Evolutionary conservation across 2,888 invertebrate species (phyloP).

Genomic region (Brachyptera putata): DNA sequence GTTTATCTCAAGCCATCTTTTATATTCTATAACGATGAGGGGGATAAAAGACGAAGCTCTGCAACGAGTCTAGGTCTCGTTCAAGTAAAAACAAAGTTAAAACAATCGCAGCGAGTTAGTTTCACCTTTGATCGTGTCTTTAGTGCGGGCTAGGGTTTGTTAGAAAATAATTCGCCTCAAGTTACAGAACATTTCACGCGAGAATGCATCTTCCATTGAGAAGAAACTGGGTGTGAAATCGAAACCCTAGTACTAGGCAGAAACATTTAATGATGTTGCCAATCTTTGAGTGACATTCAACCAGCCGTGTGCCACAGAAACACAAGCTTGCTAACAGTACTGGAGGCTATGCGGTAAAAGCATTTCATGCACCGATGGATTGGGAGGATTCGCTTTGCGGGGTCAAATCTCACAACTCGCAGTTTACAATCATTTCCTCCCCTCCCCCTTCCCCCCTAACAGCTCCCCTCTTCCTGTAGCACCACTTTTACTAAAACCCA

Average conservation of each 20-base stretch:
- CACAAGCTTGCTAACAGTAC: slow-evolving; percentile 7
- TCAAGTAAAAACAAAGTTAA: too few relatives aligned
- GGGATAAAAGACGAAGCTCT: neutral
- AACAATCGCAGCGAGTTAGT: slow-evolving; percentile 24
- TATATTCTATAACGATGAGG: too few relatives aligned
- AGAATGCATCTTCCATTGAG: slow-evolving; percentile 23
- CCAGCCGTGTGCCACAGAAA: slow-evolving; percentile 19
- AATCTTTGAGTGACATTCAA: slow-evolving; percentile 32
- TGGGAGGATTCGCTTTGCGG: neutral
- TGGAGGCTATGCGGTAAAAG: slow-evolving; percentile 4
- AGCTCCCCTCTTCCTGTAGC: too few relatives aligned
- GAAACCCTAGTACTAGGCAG: slow-evolving; percentile 26
- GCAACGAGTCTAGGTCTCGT: too few relatives aligned
- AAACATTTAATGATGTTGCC: slow-evolving; percentile 34
- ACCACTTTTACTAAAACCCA: too few relatives aligned
- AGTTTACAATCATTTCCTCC: too few relatives aligned
- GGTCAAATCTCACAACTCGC: slow-evolving; percentile 3
- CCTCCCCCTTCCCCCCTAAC: too few relatives aligned
- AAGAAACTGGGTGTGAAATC: slow-evolving; percentile 31
- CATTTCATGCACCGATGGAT: neutral
- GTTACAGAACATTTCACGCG: slow-evolving; percentile 30
- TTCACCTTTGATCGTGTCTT: slow-evolving; percentile 28
- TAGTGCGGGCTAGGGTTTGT: neutral
- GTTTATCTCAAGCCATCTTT: too few relatives aligned
- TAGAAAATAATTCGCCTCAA: slow-evolving; percentile 27